phyloP scores from a whole-genome alignment of 2,888 invertebrate species.

The Heliconius aoede region DNA sequence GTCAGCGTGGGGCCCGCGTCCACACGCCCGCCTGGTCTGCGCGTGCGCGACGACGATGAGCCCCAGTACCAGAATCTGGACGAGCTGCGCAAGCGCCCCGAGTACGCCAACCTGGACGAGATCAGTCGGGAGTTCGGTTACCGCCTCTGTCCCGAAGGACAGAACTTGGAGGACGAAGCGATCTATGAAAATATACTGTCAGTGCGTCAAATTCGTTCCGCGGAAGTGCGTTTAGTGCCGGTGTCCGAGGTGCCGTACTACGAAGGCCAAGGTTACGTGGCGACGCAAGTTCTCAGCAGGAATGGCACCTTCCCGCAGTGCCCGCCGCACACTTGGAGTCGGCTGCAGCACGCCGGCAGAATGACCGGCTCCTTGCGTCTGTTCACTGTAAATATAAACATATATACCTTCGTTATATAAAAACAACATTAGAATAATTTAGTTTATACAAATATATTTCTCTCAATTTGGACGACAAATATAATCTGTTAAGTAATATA shows the following conservation, averaged over 20 bases:
- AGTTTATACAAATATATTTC: conserved; percentile 12
- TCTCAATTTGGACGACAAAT: conserved; percentile 1
- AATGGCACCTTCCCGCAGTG: conserved; percentile 82
- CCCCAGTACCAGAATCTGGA: conserved; percentile 80
- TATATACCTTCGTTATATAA: background rate
- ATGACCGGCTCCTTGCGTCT: conserved; percentile 73
- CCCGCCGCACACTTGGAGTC: conserved; percentile 79
- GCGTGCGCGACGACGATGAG: conserved; percentile 76
- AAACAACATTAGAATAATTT: conserved; percentile 20
- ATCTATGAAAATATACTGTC: conserved; percentile 81
- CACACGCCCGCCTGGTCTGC: conserved; percentile 66
- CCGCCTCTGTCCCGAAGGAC: conserved; percentile 80
- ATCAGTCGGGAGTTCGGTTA: conserved; percentile 82
- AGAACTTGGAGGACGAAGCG: conserved; percentile 80
- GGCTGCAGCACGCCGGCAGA: conserved; percentile 73
- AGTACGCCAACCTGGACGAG: conserved; percentile 80
- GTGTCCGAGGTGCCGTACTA: conserved; percentile 80
- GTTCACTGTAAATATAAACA: conserved; percentile 70
- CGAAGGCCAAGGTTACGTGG: conserved; percentile 80
- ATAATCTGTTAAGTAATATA: conserved; percentile 32
- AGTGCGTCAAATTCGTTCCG: conserved; percentile 79
- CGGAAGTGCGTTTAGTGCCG: conserved; percentile 82
- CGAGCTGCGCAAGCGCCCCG: conserved; percentile 77
- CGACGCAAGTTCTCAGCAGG: conserved; percentile 77
- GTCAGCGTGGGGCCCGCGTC: conserved; percentile 75